Evolutionary conservation across 2,113 vertebrate species (phyloP).

Genomic region (Azemiops feae): DNA sequence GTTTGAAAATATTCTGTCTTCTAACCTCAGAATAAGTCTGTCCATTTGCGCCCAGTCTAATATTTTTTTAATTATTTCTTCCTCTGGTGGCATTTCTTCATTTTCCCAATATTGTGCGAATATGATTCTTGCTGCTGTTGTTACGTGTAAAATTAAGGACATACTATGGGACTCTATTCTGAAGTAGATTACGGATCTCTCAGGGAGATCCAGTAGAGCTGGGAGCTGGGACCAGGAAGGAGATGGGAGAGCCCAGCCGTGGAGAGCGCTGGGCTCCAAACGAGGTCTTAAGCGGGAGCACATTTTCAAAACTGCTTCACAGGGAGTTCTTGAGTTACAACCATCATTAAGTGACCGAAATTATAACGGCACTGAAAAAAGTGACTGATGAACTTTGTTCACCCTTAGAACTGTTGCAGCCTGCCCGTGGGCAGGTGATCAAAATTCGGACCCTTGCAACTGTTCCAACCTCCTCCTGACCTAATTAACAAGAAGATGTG

Average conservation of each 20-base stretch:
- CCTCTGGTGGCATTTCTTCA: no score
- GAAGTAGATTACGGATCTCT: not conserved
- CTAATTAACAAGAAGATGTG: not conserved
- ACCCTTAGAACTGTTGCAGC: not conserved
- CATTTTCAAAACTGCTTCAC: not conserved
- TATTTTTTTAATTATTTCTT: no score
- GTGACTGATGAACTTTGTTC: not conserved
- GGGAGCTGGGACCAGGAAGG: not conserved
- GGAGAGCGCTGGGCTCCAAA: not conserved
- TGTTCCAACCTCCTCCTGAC: not conserved
- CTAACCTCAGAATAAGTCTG: no score
- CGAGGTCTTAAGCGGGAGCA: not conserved
- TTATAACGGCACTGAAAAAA: not conserved
- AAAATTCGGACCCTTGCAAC: rapidly evolving
- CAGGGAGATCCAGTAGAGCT: not conserved
- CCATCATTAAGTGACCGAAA: not conserved
- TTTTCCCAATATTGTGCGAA: no score
- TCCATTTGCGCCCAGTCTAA: no score
- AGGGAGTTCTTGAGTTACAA: not conserved
- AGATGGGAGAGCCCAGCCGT: not conserved
- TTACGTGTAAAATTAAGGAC: no score
- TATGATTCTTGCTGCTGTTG: no score
- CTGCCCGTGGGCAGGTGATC: not conserved
- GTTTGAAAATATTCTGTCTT: no score
- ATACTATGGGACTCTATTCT: not conserved